Evolutionary conservation across 2,888 invertebrate genomes (phyloP), one percentile per base, ranked within the genome.

Genomic region (Monopis laevigella): DNA sequence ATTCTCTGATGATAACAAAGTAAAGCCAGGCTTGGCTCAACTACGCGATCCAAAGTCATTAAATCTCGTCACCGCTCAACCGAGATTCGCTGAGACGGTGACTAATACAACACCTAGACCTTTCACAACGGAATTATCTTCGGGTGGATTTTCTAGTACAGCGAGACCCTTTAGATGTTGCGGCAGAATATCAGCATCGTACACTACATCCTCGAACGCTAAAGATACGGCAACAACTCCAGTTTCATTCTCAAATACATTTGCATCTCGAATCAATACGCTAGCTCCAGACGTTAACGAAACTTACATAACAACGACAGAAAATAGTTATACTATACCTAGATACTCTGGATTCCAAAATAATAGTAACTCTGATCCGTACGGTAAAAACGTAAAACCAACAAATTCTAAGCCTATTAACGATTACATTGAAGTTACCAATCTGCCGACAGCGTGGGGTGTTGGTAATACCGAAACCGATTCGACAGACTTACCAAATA

Each of bases 1-100:
- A 44, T 91, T 89, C 57, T 90, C 90, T 2, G 91, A 91, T 56
- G 89, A 78, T 43, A 65, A 74, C 35, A 77, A 75, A 58, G 42
- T 52, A 10, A 54, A 55, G 41, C 56, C 58, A 14, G 51, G 58
- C 1, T 53, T 65, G 39, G 54, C 61, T 17, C 57, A 58, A 30
- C 40, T 64, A n/a, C 56, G 78, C 47, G 74, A 74, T 57, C 62
- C 80, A 3, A 82, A 84, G 44, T 60, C 77, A n/a, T 56, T 75
- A 26, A 68, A 67, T 8, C 48, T 77, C 41, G 58, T 60, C 6
- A 60, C 59, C 13, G 59, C 55, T 39, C 64, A 63, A 40, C 56
- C 59, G 14, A 12, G 42, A 34, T 41, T 45, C 30, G 30, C 41
- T 7, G 44, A 46, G 14, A 44, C 47, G 8, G 42, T 45, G 8